Evolutionary conservation across 1,140 invertebrate genomes (phyloP), one percentile per base, ranked within the genome.

Genomic region (Subanguina moxae): DNA sequence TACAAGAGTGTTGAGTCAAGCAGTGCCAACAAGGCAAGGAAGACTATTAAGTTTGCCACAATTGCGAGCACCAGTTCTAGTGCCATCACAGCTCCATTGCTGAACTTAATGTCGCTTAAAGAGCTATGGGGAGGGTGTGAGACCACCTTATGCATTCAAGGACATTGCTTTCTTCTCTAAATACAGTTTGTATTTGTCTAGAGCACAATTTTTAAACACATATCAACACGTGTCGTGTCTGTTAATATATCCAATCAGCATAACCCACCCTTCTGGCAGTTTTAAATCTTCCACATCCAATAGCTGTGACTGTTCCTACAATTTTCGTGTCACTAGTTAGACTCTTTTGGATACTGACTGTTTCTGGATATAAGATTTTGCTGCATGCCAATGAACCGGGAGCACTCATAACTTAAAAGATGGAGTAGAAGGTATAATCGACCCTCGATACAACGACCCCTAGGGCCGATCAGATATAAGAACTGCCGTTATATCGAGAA

Each of bases 1-100:
- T 92, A 97, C 7, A 85, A 86, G 0, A 95, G 82, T 1, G 91
- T 68, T 1, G 87, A 87, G 83, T 96, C 91, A 0, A 93, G 69
- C 79, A 95, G 92, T 0, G 89, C 87, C 0, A 96, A 84, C 69
- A 93, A 88, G 0, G 92, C 88, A 0, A 97, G 87, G 80, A 95
- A 94, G 0, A 92, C 92, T 11, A 97, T 89, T 1, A 97, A 85
- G 80, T 93, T 95, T 1, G 92, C 91, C 17, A 90, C 88, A 68
- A 97, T 93, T 64, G 90, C 90, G 1, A 90, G 85, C 1, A 96
- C 88, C 3, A 97, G 84, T n/a, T 88, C 86, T 17, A 92, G 88
- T 1, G 89, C 91, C 62, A 88, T 87, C 27, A 88, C 85, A 13
- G 93, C 93, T 0, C 93, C 94, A 78, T 89, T 89, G 0, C 32